phyloP scores from a whole-genome alignment of 2,888 invertebrate species.

The Catocala fraxini region DNA sequence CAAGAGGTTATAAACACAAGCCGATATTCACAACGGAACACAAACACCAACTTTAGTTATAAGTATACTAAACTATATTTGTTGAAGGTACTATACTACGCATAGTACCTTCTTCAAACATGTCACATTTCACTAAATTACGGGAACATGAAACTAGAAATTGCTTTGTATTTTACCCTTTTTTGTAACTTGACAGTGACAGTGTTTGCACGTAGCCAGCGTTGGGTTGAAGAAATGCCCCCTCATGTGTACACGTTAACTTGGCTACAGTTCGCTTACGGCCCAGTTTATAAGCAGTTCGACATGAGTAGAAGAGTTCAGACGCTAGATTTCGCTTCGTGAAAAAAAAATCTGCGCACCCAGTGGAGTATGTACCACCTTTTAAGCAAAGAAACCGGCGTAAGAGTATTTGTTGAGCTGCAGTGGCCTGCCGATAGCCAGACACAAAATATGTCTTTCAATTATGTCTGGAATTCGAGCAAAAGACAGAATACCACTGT shows the following conservation, averaged over 20 bases:
- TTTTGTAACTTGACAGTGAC: constrained; percentile 72
- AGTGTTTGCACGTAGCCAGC: constrained; percentile 72
- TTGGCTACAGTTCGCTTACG: constrained; percentile 58
- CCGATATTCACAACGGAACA: constrained; percentile 9
- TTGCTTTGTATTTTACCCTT: constrained; percentile 71
- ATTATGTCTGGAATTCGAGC: too few species aligned
- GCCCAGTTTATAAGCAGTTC: constrained; percentile 43
- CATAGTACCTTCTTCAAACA: constrained; percentile 14
- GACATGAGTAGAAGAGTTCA: not conserved
- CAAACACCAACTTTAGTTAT: constrained; percentile 11
- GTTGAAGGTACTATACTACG: not conserved
- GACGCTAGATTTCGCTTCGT: too few species aligned
- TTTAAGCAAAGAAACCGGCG: too few species aligned
- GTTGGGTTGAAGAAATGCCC: constrained; percentile 73
- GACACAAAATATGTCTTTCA: too few species aligned
- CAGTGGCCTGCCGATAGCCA: too few species aligned
- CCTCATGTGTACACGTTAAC: constrained; percentile 72
- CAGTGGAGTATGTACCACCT: too few species aligned
- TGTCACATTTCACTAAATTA: constrained; percentile 59
- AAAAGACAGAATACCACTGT: too few species aligned
- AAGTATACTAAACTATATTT: constrained; percentile 1
- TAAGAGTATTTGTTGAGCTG: too few species aligned
- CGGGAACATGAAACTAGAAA: constrained; percentile 67
- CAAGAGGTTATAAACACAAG: not conserved
- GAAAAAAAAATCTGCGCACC: too few species aligned